A percentile compares a stretch with the other conserved stretches of the same genome.
Evolutionary conservation across 2,113 vertebrate genomes (phyloP).

Genomic region (Neolamprologus tretocephalus): DNA sequence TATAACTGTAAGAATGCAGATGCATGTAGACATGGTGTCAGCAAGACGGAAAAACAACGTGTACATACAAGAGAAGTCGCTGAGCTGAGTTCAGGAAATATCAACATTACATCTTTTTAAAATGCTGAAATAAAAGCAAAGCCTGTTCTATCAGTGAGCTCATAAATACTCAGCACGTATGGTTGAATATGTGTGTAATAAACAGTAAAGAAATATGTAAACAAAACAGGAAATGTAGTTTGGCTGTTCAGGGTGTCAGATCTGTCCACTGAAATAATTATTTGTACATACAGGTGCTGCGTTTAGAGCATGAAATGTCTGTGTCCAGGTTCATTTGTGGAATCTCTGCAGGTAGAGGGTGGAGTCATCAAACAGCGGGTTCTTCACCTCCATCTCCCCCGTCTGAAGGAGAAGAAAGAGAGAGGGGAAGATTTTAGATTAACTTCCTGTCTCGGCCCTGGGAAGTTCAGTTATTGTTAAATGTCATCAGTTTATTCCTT

Average conservation of each 20-base stretch:
- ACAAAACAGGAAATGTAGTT: not conserved
- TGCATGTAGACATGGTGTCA: constrained; percentile 42
- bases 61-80: constrained; percentile 31
- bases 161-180: not conserved
- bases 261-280: not conserved
- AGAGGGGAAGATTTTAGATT: not conserved
- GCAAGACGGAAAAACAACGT: constrained; percentile 58
- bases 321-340: constrained; percentile 59
- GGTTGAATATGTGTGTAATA: not conserved
- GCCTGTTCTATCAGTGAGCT: not conserved
- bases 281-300: not conserved
- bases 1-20: not conserved
- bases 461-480: not conserved
- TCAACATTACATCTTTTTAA: constrained; percentile 30
- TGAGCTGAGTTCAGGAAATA: constrained; percentile 19
- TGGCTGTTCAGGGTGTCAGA: not conserved
- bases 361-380: constrained; percentile 87
- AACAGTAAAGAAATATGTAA: not conserved
- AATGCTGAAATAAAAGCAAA: constrained; percentile 23
- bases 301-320: not conserved
- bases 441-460: not conserved
- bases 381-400: constrained; percentile 95
- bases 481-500: not conserved
- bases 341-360: constrained; percentile 69
- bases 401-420: constrained; percentile 67